Evolutionary conservation across 2,113 vertebrate species (phyloP).

Genomic region (Tragelaphus strepsiceros): DNA sequence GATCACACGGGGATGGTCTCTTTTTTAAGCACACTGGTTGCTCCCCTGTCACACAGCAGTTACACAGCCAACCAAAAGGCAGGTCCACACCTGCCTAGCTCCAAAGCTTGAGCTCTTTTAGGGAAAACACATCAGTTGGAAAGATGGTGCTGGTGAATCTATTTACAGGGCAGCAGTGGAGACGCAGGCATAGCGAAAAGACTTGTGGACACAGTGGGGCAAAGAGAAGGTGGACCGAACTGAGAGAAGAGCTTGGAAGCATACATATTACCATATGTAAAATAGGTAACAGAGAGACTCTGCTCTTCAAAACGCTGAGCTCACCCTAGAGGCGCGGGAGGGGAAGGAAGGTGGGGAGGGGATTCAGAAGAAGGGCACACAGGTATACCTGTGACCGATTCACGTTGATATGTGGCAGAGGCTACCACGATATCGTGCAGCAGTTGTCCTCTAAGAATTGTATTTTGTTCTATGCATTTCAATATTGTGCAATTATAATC

Average conservation of each 20-base stretch:
- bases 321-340: fast-evolving
- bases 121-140: neutral
- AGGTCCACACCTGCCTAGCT: neutral
- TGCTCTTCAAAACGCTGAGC: neutral
- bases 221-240: neutral
- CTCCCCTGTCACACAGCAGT: neutral
- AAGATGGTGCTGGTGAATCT: neutral
- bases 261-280: fast-evolving
- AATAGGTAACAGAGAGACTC: neutral
- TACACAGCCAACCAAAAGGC: no score
- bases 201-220: neutral
- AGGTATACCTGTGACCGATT: fast-evolving
- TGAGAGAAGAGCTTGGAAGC: neutral
- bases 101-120: neutral
- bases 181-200: neutral
- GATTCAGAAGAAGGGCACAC: neutral
- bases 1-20: neutral
- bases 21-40: no score
- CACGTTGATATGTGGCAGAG: fast-evolving
- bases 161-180: neutral
- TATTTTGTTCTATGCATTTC: neutral
- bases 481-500: neutral
- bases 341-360: neutral
- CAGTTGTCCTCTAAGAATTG: neutral
- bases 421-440: fast-evolving